Conservation (phyloP, 2,113 vertebrate genomes). For the Melozone crissalis region DNA sequence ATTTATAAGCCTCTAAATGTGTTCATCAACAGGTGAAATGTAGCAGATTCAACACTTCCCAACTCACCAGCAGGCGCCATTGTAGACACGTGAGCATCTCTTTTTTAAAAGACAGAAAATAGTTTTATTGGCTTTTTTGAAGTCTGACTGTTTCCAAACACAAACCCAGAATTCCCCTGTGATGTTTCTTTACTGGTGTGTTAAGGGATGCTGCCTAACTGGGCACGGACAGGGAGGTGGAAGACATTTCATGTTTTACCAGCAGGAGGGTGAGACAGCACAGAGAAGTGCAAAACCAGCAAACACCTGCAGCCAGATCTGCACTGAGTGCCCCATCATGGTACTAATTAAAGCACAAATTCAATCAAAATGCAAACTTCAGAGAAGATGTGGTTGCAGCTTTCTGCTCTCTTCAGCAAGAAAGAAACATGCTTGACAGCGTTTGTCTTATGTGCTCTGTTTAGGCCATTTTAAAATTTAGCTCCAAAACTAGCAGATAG, state of each 20-base stretch:
- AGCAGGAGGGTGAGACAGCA: neutral
- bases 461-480: neutral
- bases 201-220: neutral
- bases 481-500: neutral
- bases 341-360: neutral
- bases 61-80: neutral
- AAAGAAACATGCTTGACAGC: fast-evolving
- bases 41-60: neutral
- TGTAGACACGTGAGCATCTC: neutral
- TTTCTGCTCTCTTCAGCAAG: neutral
- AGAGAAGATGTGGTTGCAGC: neutral
- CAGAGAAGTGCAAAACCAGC: neutral
- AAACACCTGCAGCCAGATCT: neutral
- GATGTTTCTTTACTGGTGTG: neutral
- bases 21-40: neutral
- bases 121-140: neutral
- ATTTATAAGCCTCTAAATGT: neutral
- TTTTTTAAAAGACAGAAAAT: neutral
- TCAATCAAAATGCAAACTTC: neutral
- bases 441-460: neutral
- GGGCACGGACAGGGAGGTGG: fast-evolving
- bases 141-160: neutral
- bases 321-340: neutral
- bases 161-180: neutral
- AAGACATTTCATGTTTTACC: fast-evolving